Evolutionary conservation across 2,113 vertebrate genomes (phyloP).

Genomic region (Phylloscopus trochiloides): DNA sequence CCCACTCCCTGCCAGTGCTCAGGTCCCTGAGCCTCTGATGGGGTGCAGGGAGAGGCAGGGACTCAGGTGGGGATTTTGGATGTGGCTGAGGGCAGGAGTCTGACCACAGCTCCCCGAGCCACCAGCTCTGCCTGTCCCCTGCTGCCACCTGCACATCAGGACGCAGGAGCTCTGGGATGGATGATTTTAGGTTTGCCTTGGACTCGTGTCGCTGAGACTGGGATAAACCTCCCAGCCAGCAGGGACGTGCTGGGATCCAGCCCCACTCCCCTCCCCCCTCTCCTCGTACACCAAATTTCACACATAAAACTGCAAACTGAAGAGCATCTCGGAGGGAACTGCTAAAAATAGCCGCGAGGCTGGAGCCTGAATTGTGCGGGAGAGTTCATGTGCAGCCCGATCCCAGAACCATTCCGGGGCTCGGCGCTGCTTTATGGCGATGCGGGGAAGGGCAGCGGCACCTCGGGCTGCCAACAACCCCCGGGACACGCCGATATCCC

Average conservation of each 20-base stretch:
- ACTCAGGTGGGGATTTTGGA: neutral
- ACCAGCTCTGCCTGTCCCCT: neutral
- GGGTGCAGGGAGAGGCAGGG: neutral
- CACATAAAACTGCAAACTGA: constrained; percentile 37
- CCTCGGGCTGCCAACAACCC: neutral
- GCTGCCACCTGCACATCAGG: neutral
- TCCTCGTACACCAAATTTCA: constrained; percentile 15
- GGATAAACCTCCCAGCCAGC: neutral
- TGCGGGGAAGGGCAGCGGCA: neutral
- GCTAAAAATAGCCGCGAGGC: constrained; percentile 51
- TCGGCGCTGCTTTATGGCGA: fast-evolving
- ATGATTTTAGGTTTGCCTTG: neutral
- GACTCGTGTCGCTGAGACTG: neutral
- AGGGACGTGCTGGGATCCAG: neutral
- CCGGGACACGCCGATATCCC: neutral
- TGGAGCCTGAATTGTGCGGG: neutral
- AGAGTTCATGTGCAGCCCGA: neutral
- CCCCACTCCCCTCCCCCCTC: neutral
- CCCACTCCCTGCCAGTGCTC: neutral
- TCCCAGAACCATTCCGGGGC: neutral
- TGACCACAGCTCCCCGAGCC: neutral
- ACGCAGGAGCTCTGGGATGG: neutral
- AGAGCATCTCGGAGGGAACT: constrained; percentile 18
- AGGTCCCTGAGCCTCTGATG: fast-evolving
- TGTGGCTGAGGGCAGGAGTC: neutral